Conservation (phyloP, 92 coral and sea anemone species). For the Zoanthus solanderi region DNA sequence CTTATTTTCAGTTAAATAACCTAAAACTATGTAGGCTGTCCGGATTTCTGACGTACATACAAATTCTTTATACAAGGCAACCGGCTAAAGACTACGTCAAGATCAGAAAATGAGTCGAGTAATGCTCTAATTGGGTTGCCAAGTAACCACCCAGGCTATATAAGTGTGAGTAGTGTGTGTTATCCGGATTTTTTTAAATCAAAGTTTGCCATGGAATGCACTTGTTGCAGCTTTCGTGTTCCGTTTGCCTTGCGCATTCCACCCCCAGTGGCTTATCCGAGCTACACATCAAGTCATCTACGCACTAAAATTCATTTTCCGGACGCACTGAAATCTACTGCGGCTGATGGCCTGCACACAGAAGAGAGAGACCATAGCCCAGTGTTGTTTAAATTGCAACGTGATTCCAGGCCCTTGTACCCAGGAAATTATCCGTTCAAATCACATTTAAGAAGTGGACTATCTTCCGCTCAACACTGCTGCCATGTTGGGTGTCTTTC, state of each 20-base stretch:
- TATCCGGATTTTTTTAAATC: not conserved
- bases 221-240: conserved; percentile 28
- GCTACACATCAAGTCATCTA: conserved; percentile 30
- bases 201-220: conserved; percentile 16
- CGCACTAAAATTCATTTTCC: conserved; percentile 45
- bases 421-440: conserved; percentile 10
- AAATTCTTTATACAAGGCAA: not conserved
- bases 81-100: not conserved
- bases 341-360: not conserved
- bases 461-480: conserved; percentile 8
- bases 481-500: not conserved
- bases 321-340: conserved; percentile 1
- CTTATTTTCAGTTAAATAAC: too few species aligned
- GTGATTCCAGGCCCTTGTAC: conserved; percentile 14
- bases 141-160: not conserved
- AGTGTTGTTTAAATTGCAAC: conserved; percentile 3
- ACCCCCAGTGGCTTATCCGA: conserved; percentile 15
- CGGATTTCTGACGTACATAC: not conserved
- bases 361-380: conserved; percentile 4
- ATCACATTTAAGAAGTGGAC: conserved; percentile 3
- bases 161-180: not conserved
- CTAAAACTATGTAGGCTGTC: not conserved
- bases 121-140: not conserved
- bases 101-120: not conserved
- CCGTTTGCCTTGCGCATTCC: conserved; percentile 22